Evolutionary conservation across 2,797 vertebrate genomes (phyloP).

Genomic region (Trachops cirrhosus): DNA sequence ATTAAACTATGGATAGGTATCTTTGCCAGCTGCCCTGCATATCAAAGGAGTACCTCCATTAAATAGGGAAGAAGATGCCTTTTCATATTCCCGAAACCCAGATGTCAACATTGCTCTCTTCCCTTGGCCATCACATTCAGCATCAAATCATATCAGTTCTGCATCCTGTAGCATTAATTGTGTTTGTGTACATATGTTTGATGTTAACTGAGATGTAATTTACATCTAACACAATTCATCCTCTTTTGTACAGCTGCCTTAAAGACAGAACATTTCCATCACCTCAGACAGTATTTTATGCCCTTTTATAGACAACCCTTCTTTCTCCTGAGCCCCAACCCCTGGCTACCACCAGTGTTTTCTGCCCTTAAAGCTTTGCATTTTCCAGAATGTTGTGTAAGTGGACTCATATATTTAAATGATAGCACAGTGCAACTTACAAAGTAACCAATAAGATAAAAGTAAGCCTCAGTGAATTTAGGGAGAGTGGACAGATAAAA

Average conservation of each 20-base stretch:
- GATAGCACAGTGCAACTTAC: background rate
- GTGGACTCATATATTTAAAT: background rate
- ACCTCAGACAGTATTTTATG: background rate
- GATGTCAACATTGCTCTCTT: background rate
- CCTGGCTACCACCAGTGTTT: background rate
- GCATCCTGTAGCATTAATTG: background rate
- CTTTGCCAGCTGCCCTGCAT: background rate
- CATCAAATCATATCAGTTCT: background rate
- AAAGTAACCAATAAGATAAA: background rate
- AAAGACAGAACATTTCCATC: background rate
- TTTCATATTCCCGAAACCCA: background rate
- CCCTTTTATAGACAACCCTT: background rate
- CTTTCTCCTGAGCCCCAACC: background rate
- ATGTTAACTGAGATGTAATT: background rate
- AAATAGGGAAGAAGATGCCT: background rate
- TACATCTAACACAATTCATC: background rate
- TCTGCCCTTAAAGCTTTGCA: background rate
- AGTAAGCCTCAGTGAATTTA: background rate
- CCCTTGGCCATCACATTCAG: background rate
- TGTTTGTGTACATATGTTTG: background rate
- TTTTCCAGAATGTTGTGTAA: background rate
- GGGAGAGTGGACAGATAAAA: background rate
- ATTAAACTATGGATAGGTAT: slow-evolving; percentile 90
- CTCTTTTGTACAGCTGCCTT: background rate
- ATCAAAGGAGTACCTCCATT: background rate